phyloP scores from a whole-genome alignment of 2,888 invertebrate genomes.

The Brachyopa scutellaris region DNA sequence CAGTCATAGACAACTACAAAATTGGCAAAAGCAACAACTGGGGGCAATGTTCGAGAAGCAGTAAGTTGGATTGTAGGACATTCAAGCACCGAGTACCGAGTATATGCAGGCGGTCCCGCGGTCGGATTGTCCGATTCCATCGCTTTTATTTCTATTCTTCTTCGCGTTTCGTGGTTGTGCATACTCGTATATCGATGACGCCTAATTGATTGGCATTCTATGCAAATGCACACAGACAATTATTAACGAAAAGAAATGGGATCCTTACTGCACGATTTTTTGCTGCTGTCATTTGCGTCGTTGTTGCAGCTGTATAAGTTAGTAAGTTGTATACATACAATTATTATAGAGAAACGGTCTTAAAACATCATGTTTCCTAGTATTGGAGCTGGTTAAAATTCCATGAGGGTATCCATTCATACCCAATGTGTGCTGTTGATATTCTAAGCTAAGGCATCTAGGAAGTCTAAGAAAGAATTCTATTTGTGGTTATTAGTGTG shows the following conservation, averaged over 20 bases:
- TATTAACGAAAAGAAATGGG: constrained; percentile 46
- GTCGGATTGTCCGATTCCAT: constrained; percentile 11
- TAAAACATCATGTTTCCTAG: constrained; percentile 55
- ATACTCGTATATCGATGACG: constrained; percentile 62
- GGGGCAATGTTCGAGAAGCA: constrained; percentile 57
- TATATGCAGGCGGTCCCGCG: constrained; percentile 14
- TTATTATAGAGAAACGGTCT: not conserved
- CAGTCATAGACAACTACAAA: constrained; percentile 57
- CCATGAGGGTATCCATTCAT: constrained; percentile 50
- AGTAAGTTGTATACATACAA: constrained; percentile 10
- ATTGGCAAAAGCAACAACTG: constrained; percentile 47
- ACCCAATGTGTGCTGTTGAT: constrained; percentile 30
- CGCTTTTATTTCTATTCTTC: constrained; percentile 6
- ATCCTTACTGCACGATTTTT: constrained; percentile 42
- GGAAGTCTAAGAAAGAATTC: constrained; percentile 65
- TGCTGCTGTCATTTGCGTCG: constrained; percentile 12
- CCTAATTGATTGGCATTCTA: constrained; percentile 71
- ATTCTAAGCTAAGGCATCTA: constrained; percentile 58
- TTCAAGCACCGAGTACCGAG: too few species aligned
- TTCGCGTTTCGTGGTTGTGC: constrained; percentile 41
- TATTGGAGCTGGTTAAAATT: constrained; percentile 66
- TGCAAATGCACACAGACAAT: constrained; percentile 68
- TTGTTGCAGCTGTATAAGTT: not conserved
- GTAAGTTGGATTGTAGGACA: constrained; percentile 43
- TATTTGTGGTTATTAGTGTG: constrained; percentile 50